phyloP scores from a whole-genome alignment of 2,113 vertebrate species.

The Rhipidura dahli region DNA sequence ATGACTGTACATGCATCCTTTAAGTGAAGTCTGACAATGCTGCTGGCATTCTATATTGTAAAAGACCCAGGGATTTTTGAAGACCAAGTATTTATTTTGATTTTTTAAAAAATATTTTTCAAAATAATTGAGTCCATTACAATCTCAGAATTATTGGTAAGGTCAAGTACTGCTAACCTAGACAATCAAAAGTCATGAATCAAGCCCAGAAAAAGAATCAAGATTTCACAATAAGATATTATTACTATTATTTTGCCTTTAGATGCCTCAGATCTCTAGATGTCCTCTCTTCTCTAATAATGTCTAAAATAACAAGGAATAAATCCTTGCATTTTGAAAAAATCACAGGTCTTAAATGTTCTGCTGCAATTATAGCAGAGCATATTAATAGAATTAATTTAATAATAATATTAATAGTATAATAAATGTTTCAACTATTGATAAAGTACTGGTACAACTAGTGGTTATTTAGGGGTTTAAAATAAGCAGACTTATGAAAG shows the following conservation, averaged over 20 bases:
- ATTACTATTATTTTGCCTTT: background rate
- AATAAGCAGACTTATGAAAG: background rate
- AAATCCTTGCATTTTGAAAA: background rate
- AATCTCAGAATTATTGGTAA: background rate
- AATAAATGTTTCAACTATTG: background rate
- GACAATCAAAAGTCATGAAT: background rate
- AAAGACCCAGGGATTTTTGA: background rate
- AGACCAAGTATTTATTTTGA: background rate
- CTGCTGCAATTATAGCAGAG: background rate
- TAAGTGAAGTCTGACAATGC: background rate
- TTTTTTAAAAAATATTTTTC: background rate
- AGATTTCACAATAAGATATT: background rate
- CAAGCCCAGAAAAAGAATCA: background rate
- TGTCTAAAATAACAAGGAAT: background rate
- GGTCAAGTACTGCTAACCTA: background rate
- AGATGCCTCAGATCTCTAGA: background rate
- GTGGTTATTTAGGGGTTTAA: background rate
- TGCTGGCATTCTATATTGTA: background rate
- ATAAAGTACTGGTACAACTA: background rate
- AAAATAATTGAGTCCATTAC: background rate
- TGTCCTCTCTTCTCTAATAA: background rate
- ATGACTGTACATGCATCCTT: fast-evolving
- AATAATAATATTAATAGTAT: background rate
- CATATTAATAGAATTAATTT: background rate
- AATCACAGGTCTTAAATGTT: background rate